Conservation (phyloP, 2,888 invertebrate species). For the Orthonevra nobilis region DNA sequence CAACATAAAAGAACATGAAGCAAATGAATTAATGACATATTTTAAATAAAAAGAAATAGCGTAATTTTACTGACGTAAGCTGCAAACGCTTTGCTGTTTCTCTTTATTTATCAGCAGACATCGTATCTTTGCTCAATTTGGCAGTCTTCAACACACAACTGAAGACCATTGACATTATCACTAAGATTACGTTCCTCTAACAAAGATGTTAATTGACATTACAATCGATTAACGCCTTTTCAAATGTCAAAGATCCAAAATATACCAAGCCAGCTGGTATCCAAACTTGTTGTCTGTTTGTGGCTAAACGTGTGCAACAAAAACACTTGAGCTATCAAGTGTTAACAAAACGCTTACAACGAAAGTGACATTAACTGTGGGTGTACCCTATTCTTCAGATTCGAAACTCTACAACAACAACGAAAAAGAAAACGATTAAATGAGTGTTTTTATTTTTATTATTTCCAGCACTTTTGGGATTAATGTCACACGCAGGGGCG, state of each 20-base stretch:
- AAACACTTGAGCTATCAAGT: neutral
- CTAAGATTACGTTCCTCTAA: neutral
- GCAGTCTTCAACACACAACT: no score
- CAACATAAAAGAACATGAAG: no score
- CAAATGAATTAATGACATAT: no score
- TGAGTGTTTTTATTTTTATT: slow-evolving; percentile 14
- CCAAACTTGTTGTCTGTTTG: slow-evolving; percentile 11
- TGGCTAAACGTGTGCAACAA: neutral
- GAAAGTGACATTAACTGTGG: slow-evolving; percentile 21
- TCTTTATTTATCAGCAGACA: no score
- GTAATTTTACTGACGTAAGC: no score
- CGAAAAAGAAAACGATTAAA: neutral
- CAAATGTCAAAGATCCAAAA: slow-evolving; percentile 48
- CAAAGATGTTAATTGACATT: slow-evolving; percentile 33
- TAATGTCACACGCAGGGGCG: slow-evolving; percentile 81
- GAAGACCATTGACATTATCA: slow-evolving; percentile 12
- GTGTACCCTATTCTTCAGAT: slow-evolving; percentile 1
- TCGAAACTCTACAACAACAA: neutral
- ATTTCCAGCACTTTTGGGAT: slow-evolving; percentile 80
- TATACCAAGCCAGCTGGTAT: slow-evolving; percentile 1
- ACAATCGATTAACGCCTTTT: slow-evolving; percentile 27
- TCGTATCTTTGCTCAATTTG: no score
- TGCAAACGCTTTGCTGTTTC: no score
- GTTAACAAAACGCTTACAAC: slow-evolving; percentile 5
- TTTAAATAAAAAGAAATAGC: no score